Evolutionary conservation across 2,113 vertebrate genomes (phyloP).

Genomic region (Nannospalax galili): DNA sequence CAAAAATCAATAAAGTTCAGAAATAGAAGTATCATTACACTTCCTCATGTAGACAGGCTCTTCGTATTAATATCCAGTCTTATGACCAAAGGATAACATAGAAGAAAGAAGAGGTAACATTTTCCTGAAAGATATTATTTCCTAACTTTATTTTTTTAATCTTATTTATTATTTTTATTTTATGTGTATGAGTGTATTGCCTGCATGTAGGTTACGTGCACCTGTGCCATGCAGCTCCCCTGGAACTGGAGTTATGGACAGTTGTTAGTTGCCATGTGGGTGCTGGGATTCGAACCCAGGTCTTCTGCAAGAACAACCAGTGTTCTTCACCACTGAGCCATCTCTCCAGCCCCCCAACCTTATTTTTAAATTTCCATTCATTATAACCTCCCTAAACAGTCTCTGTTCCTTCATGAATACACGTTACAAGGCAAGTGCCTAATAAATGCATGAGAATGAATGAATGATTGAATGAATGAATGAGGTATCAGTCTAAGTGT

Average conservation of each 20-base stretch:
- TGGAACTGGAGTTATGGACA: no score
- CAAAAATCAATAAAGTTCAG: slow-evolving; percentile 12
- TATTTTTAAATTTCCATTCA: not conserved
- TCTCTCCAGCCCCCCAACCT: no score
- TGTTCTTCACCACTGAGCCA: no score
- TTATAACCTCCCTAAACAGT: not conserved
- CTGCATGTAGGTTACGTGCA: no score
- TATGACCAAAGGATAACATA: not conserved
- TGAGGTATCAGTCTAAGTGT: not conserved
- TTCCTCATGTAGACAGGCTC: not conserved
- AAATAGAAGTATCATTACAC: slow-evolving; percentile 24
- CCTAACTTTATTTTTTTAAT: slow-evolving; percentile 17
- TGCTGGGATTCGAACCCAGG: no score
- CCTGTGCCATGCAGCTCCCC: no score
- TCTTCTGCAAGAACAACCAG: no score
- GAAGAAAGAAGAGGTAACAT: slow-evolving; percentile 1
- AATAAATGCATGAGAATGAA: not conserved
- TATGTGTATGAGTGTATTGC: no score
- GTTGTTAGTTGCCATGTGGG: no score
- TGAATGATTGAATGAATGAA: not conserved
- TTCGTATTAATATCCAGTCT: not conserved
- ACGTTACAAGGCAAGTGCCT: not conserved
- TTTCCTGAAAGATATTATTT: slow-evolving; percentile 31
- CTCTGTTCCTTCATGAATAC: not conserved
- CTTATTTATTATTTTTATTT: no score